phyloP scores from a whole-genome alignment of 1,140 invertebrate genomes.

The Lasaia peninsularis region DNA sequence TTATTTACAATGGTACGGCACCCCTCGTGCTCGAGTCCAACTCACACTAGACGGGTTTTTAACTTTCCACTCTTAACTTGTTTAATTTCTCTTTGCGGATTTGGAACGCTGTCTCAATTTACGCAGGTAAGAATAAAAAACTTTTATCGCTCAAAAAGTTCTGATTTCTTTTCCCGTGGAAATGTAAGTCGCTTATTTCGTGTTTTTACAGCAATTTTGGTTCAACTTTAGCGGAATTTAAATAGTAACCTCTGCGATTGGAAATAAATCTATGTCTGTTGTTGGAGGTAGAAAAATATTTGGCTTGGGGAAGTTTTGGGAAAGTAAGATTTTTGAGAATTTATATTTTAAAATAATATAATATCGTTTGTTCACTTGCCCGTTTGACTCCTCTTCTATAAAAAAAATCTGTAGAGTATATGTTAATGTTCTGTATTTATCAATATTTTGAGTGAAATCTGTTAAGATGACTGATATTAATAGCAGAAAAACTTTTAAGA shows the following conservation, averaged over 20 bases:
- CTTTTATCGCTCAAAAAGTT: constrained; percentile 39
- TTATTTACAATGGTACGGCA: no score
- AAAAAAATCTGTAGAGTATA: no score
- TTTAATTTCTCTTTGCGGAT: constrained; percentile 50
- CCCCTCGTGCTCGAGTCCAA: no score
- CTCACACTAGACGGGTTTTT: no score
- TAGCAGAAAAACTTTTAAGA: no score
- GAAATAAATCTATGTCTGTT: not conserved
- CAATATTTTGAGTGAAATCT: no score
- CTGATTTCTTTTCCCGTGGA: constrained; percentile 18
- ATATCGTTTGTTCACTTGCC: no score
- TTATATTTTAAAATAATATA: no score
- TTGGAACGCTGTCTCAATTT: constrained; percentile 37
- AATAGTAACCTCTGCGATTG: constrained; percentile 17
- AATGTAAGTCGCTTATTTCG: constrained; percentile 20
- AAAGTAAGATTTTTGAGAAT: no score
- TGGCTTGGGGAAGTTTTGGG: not conserved
- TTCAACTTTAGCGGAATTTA: constrained; percentile 15
- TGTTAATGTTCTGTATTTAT: no score
- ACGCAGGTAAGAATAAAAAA: constrained; percentile 40
- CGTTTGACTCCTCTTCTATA: no score
- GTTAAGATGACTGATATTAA: no score
- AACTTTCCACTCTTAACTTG: constrained; percentile 49
- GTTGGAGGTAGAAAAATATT: not conserved
- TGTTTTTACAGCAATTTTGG: constrained; percentile 21